Evolutionary conservation across 1,140 invertebrate species (phyloP).

Genomic region (Caenorhabditis elegans): WBcel235 BX284605.5:20361001-20361500

Average conservation of each 20-base stretch:
- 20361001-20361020: neutral
- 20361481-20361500: no score
- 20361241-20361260: neutral
- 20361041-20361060: neutral
- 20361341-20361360: constrained; percentile 21
- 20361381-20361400: constrained; percentile 34
- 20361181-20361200: neutral
- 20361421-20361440: constrained; percentile 34
- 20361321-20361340: neutral
- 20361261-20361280: no score
- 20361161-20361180: neutral
- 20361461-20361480: no score
- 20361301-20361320: neutral
- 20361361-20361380: constrained; percentile 38
- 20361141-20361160: neutral
- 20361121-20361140: neutral
- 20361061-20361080: neutral
- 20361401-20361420: constrained; percentile 7
- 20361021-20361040: constrained; percentile 1
- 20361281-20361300: no score
- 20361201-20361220: no score
- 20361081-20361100: neutral
- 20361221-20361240: neutral
- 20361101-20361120: neutral
- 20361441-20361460: neutral